Evolutionary conservation across 2,797 vertebrate genomes (phyloP).

Genomic region (Aulostomus chinensis): DNA sequence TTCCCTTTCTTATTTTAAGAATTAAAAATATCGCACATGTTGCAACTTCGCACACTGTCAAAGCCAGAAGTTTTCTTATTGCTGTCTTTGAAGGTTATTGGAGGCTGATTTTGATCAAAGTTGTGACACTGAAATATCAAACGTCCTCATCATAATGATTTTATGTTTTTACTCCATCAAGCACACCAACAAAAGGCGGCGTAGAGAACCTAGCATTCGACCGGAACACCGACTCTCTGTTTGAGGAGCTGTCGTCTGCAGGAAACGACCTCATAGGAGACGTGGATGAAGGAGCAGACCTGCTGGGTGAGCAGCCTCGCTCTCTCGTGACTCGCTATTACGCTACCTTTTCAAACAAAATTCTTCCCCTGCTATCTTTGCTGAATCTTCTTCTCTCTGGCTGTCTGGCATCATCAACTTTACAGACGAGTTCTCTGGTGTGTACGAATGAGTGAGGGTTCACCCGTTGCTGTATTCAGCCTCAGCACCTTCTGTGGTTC

Average conservation of each 20-base stretch:
- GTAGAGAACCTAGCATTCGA: slow-evolving; percentile 93
- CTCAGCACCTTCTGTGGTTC: slow-evolving; percentile 1
- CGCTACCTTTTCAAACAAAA: background rate
- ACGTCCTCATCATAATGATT: no score
- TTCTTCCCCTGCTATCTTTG: slow-evolving; percentile 3
- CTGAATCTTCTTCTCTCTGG: slow-evolving; percentile 21
- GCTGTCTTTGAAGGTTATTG: no score
- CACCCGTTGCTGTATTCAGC: slow-evolving; percentile 46
- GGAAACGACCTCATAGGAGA: slow-evolving; percentile 94
- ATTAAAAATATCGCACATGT: no score
- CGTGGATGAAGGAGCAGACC: slow-evolving; percentile 95
- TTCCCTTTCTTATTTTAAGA: no score
- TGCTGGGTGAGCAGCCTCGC: slow-evolving; percentile 85
- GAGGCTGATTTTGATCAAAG: no score
- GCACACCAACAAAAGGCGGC: slow-evolving; percentile 91
- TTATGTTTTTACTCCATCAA: slow-evolving; percentile 43
- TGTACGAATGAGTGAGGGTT: slow-evolving; percentile 80
- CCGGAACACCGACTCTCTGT: slow-evolving; percentile 96
- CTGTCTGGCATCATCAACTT: slow-evolving; percentile 52
- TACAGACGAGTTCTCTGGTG: slow-evolving; percentile 95
- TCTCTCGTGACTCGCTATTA: background rate
- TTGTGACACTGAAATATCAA: no score
- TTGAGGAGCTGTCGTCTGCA: slow-evolving; percentile 96
- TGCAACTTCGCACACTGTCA: no score
- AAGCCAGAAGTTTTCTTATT: no score